Evolutionary conservation across 2,113 vertebrate genomes (phyloP), one percentile per base, ranked within the genome.

Genomic region (Pyxicephalus adspersus): DNA sequence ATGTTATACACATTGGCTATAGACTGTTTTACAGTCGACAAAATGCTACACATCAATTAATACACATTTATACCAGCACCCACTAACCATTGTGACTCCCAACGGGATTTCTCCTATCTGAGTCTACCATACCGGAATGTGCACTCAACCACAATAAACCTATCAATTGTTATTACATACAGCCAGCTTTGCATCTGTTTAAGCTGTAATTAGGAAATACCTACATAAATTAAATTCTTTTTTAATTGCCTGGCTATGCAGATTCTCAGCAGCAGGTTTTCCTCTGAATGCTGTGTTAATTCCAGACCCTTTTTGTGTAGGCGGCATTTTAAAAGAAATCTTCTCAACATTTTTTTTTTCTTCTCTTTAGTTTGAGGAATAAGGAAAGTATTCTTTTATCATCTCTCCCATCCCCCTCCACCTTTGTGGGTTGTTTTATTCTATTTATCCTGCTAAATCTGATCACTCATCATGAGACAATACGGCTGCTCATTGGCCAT

Each of bases 201-300:
- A 65, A 65, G n/a, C 28, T 66, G 61, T 66, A 82, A 82, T 82
- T 66, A 75, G 51, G 71, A 82, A 75, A 82, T 75, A 75, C 70
- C 80, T 82, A 74, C 80, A 75, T 81, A 81, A 81, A 81, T 81
- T 80, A 74, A 73, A 81, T 82, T 57, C 28, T 64, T 81, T 50
- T 54, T 38, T 82, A 66, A 66, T 78, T 78, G 76, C 64, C 28
- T 57, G 18, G 51, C 57, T 57, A 18, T 66, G 64, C 76, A 66
- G 11, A 55, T 26, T 66, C 76, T 66, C 51, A 67, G 64, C 51
- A 23, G 50, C 76, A 78, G 16, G 13, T 57, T 78, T 28, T 78
- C n/a, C 23, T 6, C n/a, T 57, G n/a, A 66, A 26, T 50, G 54
- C 23, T 8, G 17, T 55, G 55, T 52, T 55, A 58, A 34, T 57